A percentile compares a stretch with the other conserved stretches of the same genome.
Conservation (phyloP, 2,113 vertebrate genomes). For the Anarrhichthys ocellatus region DNA sequence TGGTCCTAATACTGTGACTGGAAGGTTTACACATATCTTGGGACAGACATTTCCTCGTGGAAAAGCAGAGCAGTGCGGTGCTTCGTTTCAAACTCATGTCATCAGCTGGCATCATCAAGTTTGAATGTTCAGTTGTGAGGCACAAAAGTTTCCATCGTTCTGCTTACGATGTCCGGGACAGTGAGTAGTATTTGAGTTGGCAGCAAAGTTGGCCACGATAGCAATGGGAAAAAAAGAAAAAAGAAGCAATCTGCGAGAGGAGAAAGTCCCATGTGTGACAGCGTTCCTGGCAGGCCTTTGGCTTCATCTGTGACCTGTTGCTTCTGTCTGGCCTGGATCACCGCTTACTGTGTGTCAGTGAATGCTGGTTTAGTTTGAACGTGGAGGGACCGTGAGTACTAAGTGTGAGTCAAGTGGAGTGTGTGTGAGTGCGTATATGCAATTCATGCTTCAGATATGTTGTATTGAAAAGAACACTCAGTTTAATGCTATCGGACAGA, state of each 20-base stretch:
- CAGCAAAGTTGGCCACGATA: background rate
- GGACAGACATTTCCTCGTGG: background rate
- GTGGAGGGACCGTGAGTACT: background rate
- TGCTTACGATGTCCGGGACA: background rate
- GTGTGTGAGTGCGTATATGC: background rate
- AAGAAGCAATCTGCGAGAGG: background rate
- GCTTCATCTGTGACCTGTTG: conserved; percentile 52
- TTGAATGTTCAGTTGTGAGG: background rate
- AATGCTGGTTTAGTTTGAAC: background rate
- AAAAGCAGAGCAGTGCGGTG: background rate
- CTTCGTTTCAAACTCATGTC: background rate
- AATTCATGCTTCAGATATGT: background rate
- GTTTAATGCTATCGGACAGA: background rate
- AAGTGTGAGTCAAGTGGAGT: background rate
- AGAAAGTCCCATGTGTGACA: conserved; percentile 11
- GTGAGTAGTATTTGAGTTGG: conserved; percentile 45
- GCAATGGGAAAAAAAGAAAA: conserved; percentile 2
- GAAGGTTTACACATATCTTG: background rate
- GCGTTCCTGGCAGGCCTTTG: background rate
- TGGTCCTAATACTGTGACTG: background rate
- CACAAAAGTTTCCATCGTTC: background rate
- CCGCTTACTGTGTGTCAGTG: conserved; percentile 21
- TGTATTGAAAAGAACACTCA: background rate
- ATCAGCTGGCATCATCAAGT: background rate
- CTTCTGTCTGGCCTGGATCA: conserved; percentile 37